Evolutionary conservation across 2,113 vertebrate species (phyloP).

Genomic region (Psittacula cyanocephala): DNA sequence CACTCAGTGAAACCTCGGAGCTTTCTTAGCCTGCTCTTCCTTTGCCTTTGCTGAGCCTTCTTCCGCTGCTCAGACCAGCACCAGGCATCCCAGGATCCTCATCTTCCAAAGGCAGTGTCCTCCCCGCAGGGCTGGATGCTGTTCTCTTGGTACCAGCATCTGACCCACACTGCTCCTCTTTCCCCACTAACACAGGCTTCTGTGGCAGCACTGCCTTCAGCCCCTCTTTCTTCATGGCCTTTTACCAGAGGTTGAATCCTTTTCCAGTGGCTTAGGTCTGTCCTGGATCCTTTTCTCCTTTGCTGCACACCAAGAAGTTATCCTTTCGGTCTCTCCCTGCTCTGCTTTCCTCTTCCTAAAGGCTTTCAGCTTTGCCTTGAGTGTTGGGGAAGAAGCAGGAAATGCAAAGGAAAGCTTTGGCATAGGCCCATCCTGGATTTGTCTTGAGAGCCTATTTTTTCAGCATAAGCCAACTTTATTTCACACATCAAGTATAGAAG

Average conservation of each 20-base stretch:
- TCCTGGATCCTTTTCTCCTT: neutral
- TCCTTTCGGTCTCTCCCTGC: neutral
- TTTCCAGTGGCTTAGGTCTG: neutral
- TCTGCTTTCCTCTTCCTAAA: neutral
- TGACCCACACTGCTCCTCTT: neutral
- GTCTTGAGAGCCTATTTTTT: neutral
- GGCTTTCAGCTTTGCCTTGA: neutral
- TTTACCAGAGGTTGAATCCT: neutral
- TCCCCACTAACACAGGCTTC: neutral
- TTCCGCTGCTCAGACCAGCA: neutral
- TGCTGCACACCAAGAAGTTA: neutral
- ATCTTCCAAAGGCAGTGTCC: rapidly evolving
- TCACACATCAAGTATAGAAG: rapidly evolving
- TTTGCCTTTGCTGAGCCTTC: neutral
- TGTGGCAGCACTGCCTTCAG: neutral
- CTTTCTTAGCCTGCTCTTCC: neutral
- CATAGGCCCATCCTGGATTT: neutral
- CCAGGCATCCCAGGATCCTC: rapidly evolving
- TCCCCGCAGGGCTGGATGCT: neutral
- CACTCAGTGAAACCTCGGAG: neutral
- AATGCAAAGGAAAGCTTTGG: neutral
- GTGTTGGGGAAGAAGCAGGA: neutral
- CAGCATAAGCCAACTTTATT: neutral
- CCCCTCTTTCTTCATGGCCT: neutral
- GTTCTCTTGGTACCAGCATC: neutral